phyloP scores from a whole-genome alignment of 2,888 invertebrate genomes.

The Zootermopsis nevadensis region DNA sequence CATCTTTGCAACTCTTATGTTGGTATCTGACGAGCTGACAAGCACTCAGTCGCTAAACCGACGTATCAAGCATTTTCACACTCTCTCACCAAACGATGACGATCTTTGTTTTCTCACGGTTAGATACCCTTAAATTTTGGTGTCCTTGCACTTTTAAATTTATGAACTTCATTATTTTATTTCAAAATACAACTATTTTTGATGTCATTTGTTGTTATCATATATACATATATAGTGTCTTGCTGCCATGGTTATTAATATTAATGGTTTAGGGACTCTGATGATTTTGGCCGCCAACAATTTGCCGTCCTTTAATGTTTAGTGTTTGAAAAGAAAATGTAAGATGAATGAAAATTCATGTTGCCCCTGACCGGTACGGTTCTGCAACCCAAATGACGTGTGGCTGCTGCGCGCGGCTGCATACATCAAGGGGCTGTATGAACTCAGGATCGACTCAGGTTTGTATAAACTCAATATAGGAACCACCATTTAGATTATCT shows the following conservation, averaged over 20 bases:
- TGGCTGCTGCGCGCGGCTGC: constrained; percentile 45
- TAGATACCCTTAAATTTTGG: constrained; percentile 37
- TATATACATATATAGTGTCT: not conserved
- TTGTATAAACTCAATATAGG: constrained; percentile 31
- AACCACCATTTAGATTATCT: constrained; percentile 4
- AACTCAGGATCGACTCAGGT: constrained; percentile 42
- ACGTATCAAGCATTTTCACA: no score
- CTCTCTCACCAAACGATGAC: no score
- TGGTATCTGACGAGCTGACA: no score
- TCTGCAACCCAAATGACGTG: constrained; percentile 45
- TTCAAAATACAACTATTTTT: no score
- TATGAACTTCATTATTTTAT: no score
- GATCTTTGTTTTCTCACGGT: constrained; percentile 6
- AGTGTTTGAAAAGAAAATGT: constrained; percentile 39
- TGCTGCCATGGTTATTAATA: constrained; percentile 19
- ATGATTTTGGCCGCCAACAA: constrained; percentile 14
- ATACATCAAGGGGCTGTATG: constrained; percentile 28
- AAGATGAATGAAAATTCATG: constrained; percentile 40
- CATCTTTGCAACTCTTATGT: no score
- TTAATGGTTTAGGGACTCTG: constrained; percentile 13
- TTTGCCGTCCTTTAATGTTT: constrained; percentile 33
- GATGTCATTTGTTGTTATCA: not conserved
- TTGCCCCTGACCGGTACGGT: constrained; percentile 40
- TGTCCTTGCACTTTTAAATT: not conserved
- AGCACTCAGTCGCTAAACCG: no score